phyloP scores from a whole-genome alignment of 2,797 vertebrate species.

The Strix occidentalis region DNA sequence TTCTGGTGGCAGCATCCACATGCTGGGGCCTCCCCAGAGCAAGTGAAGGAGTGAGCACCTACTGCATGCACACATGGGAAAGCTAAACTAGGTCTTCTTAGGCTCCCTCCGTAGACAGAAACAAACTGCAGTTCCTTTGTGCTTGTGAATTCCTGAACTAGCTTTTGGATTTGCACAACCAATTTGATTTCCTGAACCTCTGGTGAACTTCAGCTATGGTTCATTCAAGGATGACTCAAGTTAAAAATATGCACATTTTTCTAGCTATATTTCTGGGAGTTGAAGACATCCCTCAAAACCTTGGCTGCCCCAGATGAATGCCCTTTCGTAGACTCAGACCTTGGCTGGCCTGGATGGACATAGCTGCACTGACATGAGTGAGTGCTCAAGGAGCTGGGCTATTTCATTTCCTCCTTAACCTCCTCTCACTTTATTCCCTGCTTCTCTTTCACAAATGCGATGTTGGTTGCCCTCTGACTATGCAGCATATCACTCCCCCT shows the following conservation, averaged over 20 bases:
- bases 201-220: neutral
- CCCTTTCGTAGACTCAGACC: neutral
- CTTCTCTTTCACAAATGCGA: neutral
- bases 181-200: neutral
- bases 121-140: neutral
- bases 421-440: neutral
- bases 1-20: neutral
- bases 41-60: neutral
- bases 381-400: neutral
- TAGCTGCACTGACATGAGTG: neutral
- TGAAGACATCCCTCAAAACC: neutral
- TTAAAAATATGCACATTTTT: neutral
- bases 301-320: neutral
- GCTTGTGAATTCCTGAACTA: neutral
- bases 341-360: neutral
- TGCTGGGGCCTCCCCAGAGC: neutral
- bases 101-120: neutral
- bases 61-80: neutral
- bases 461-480: neutral
- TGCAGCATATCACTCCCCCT: neutral
- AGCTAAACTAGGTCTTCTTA: neutral
- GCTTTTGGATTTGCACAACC: neutral
- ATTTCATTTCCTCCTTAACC: neutral
- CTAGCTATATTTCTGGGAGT: neutral
- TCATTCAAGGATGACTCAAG: neutral